A percentile compares a stretch with the other conserved stretches of the same genome.
Evolutionary conservation across 2,888 invertebrate genomes (phyloP).

Genomic region (Sphecodes monilicornis): DNA sequence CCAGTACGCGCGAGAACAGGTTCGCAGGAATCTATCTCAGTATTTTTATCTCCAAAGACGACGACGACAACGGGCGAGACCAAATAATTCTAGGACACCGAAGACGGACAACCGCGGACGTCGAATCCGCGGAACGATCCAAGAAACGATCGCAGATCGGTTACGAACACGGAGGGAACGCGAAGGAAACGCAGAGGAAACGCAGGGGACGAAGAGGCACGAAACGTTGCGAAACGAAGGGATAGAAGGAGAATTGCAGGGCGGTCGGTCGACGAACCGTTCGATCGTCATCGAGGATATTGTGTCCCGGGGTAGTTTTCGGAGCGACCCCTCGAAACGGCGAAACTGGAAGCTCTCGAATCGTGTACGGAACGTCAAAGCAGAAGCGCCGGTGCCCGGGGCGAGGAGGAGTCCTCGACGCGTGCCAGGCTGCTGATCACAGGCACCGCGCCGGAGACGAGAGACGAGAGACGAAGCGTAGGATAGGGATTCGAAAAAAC

Average conservation of each 20-base stretch:
- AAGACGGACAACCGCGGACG: not conserved
- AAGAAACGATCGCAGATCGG: too few relatives aligned
- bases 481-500: slow-evolving; percentile 58
- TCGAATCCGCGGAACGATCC: not conserved
- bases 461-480: slow-evolving; percentile 56
- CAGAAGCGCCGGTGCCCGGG: slow-evolving; percentile 82
- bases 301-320: slow-evolving; percentile 70
- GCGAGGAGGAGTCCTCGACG: slow-evolving; percentile 82
- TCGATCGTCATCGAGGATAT: slow-evolving; percentile 63
- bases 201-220: not conserved
- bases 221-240: not conserved
- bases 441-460: slow-evolving; percentile 77
- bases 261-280: slow-evolving; percentile 52
- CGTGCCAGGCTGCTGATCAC: slow-evolving; percentile 83
- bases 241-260: slow-evolving; percentile 1
- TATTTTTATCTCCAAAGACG: slow-evolving; percentile 63
- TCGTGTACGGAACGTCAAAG: slow-evolving; percentile 74
- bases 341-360: slow-evolving; percentile 74
- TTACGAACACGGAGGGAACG: not conserved
- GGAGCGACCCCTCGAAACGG: slow-evolving; percentile 69
- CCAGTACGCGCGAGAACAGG: slow-evolving; percentile 8
- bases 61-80: not conserved
- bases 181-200: too few relatives aligned
- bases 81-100: not conserved
- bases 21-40: slow-evolving; percentile 37